These are phyloP conservation scores for Hyperoodon ampullatus DNA, from an alignment of 2,113 vertebrate species.

Conservation along the genomic window DNA sequence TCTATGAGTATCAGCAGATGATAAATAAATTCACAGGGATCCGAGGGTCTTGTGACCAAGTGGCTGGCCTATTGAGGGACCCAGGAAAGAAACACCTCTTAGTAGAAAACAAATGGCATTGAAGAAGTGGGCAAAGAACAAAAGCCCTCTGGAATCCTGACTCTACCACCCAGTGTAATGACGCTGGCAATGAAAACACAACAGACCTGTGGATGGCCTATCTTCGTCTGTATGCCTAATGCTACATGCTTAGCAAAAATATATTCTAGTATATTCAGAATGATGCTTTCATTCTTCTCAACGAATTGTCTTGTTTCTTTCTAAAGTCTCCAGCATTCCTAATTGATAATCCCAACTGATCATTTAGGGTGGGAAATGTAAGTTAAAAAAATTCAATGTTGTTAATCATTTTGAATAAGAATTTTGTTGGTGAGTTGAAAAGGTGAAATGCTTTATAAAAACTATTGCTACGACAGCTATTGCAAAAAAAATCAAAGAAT, in stretches of 20 bases:
- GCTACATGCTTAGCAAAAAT: background rate
- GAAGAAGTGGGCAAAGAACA: background rate
- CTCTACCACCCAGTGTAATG: background rate
- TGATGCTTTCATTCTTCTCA: background rate
- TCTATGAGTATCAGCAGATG: background rate
- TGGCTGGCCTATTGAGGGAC: background rate
- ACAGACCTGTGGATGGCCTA: too few species aligned
- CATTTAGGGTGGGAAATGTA: background rate
- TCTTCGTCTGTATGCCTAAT: too few species aligned
- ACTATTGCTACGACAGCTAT: background rate
- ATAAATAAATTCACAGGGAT: background rate
- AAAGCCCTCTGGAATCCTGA: background rate
- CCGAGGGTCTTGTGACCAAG: background rate
- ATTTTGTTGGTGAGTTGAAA: background rate
- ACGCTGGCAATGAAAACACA: background rate
- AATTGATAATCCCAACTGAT: background rate
- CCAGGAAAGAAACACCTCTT: background rate
- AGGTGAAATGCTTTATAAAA: background rate
- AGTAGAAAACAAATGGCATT: background rate
- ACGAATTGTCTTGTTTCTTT: background rate
- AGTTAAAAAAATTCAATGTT: slow-evolving; percentile 15
- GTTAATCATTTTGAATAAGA: background rate
- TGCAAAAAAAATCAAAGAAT: background rate
- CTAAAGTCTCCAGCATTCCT: background rate
- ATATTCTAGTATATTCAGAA: background rate